Evolutionary conservation across 2,113 vertebrate species (phyloP).

Genomic region (Ammodramus savannarum): DNA sequence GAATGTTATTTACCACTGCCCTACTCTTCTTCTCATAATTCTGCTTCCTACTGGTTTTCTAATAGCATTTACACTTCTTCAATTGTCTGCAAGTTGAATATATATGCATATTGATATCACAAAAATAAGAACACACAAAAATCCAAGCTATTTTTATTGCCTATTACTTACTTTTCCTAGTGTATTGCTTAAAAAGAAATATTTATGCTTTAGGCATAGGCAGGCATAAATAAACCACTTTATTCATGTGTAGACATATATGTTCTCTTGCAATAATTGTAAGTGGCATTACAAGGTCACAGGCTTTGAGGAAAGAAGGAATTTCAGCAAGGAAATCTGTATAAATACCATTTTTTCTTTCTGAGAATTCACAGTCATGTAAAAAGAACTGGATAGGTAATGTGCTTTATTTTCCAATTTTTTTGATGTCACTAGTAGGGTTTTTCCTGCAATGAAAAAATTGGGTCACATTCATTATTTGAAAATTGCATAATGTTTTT

Average conservation of each 20-base stretch:
- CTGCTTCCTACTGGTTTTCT: slow-evolving; percentile 16
- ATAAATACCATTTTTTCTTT: neutral
- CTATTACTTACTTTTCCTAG: neutral
- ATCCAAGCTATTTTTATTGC: neutral
- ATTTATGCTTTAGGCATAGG: neutral
- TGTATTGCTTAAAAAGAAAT: neutral
- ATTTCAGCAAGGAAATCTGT: neutral
- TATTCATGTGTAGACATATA: neutral
- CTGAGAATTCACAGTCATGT: neutral
- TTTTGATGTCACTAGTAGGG: neutral
- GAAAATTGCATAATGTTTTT: neutral
- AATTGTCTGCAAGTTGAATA: slow-evolving; percentile 21
- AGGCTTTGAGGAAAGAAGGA: neutral
- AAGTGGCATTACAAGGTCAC: neutral
- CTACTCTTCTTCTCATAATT: neutral
- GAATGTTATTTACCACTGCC: neutral
- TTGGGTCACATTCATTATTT: neutral
- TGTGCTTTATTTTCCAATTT: accelerated
- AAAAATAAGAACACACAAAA: slow-evolving; percentile 1
- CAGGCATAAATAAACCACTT: neutral
- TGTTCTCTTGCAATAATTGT: neutral
- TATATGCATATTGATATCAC: neutral
- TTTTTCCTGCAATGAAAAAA: neutral
- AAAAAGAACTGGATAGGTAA: neutral
- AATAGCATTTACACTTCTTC: neutral